Percentiles rank a stretch among this genome's conserved stretches.
These are phyloP conservation scores for Austrolebias charrua DNA, from an alignment of 2,797 vertebrate species.

Conservation along the genomic window DNA sequence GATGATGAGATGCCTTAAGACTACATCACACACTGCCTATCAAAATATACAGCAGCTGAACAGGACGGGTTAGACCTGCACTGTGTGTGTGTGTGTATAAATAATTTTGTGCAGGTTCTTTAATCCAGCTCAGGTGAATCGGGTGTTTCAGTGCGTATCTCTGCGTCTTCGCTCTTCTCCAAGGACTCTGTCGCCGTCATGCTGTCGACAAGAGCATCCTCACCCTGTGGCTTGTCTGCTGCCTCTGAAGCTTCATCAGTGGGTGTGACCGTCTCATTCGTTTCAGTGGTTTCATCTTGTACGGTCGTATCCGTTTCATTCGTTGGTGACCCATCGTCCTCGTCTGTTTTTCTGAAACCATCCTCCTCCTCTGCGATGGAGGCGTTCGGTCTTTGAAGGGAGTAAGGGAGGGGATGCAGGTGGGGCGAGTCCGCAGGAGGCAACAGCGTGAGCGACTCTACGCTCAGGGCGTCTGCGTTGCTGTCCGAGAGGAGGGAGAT, in stretches of 20 bases:
- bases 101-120: slow-evolving; percentile 15
- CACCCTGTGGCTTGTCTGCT: slow-evolving; percentile 16
- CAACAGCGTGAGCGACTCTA: slow-evolving; percentile 91
- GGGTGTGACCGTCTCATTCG: slow-evolving; percentile 37
- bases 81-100: neutral
- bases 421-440: slow-evolving; percentile 87
- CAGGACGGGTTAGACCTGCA: slow-evolving; percentile 6
- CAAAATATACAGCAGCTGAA: slow-evolving; percentile 38
- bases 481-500: slow-evolving; percentile 91
- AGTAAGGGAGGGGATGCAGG: slow-evolving; percentile 68
- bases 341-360: neutral
- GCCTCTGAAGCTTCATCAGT: slow-evolving; percentile 27
- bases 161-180: slow-evolving; percentile 32
- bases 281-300: slow-evolving; percentile 50
- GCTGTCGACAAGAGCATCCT: slow-evolving; percentile 10
- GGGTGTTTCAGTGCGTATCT: slow-evolving; percentile 35
- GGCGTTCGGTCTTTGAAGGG: slow-evolving; percentile 42
- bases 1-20: slow-evolving; percentile 44
- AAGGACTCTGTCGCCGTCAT: neutral
- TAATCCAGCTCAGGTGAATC: slow-evolving; percentile 70
- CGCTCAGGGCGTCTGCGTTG: slow-evolving; percentile 81
- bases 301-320: slow-evolving; percentile 43
- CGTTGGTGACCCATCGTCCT: slow-evolving; percentile 33
- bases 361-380: slow-evolving; percentile 51
- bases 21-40: slow-evolving; percentile 23